Percentiles rank a stretch among this genome's conserved stretches.
These are phyloP conservation scores for Rugalucina vietnamica DNA, from an alignment of 2,888 invertebrate genomes.

Conservation along the genomic window DNA sequence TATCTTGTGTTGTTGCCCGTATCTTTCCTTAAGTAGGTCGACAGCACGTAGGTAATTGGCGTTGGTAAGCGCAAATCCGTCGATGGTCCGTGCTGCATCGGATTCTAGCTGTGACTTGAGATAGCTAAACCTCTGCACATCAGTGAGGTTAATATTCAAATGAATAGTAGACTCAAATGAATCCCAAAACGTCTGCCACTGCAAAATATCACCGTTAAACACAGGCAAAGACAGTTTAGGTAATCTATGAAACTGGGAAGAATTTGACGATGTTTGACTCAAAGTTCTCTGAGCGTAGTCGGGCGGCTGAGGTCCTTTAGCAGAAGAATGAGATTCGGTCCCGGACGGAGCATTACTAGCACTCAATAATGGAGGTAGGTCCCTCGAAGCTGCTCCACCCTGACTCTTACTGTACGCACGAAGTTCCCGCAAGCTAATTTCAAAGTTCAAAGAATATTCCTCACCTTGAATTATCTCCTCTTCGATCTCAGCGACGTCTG, in stretches of 20 bases:
- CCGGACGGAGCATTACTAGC: no score
- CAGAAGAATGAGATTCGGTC: no score
- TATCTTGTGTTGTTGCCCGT: slow-evolving; percentile 9
- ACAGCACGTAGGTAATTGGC: slow-evolving; percentile 15
- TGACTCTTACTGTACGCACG: no score
- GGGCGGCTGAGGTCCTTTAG: no score
- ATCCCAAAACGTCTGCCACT: slow-evolving; percentile 19
- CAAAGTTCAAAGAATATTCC: no score
- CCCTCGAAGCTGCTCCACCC: no score
- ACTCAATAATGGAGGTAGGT: no score
- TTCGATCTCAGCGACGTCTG: no score
- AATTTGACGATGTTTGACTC: no score
- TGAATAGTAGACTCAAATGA: slow-evolving; percentile 9
- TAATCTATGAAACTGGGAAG: background rate
- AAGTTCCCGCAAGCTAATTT: no score
- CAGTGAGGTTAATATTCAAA: slow-evolving; percentile 7
- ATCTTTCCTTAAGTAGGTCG: slow-evolving; percentile 8
- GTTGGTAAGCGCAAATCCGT: slow-evolving; percentile 10
- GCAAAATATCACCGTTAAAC: slow-evolving; percentile 15
- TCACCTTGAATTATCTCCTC: no score
- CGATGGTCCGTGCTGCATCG: background rate
- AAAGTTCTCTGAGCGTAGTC: no score
- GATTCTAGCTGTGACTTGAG: slow-evolving; percentile 18
- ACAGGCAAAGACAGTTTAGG: slow-evolving; percentile 3
- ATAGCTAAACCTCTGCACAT: slow-evolving; percentile 20